Evolutionary conservation across 2,888 invertebrate species (phyloP), one percentile per base, ranked within the genome.

Genomic region (Phengaris arion): DNA sequence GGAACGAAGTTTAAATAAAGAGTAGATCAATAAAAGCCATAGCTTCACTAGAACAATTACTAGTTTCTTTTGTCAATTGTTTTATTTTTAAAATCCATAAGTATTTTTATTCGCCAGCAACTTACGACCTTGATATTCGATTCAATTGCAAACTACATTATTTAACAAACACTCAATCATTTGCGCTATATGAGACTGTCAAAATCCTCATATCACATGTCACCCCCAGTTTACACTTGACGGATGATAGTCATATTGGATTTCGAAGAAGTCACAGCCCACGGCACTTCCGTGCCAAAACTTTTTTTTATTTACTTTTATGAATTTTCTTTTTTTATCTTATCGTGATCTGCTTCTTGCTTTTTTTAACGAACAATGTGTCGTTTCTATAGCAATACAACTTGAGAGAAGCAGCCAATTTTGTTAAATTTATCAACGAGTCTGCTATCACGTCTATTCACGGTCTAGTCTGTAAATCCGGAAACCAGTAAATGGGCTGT

Each of bases 201-300:
- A 79, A 80, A 79, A 79, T 81, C 80, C 79, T 79, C 78, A 80
- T 79, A 79, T 86, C 86, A 83, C 83, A 84, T 81, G 85, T 83
- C 85, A 84, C 86, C 87, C 87, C 83, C 82, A 82, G 86, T 84
- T 85, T 85, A 86, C 84, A 82, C 88, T 88, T 90, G 90, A 90
- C 89, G 84, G 83, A 82, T 83, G 81, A 82, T 83, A 77, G 80
- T 79, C 80, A 83, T 83, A 85, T 85, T 84, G 83, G 83, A 84
- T 84, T 83, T 82, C 80, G 82, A 81, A 81, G 81, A 81, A 64
- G 45, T 64, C 64, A 13, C 35, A 64, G 64, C 35, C 35, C 52
- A 2, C 12, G 64, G 35, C 13, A 35, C 64, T 64, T 35, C 64
- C 64, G 35, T 2, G 6, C 10, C 35, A 59, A 22, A 5, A 35